Evolutionary conservation across 2,797 vertebrate genomes (phyloP).

Genomic region (Lepus oiostolus): DNA sequence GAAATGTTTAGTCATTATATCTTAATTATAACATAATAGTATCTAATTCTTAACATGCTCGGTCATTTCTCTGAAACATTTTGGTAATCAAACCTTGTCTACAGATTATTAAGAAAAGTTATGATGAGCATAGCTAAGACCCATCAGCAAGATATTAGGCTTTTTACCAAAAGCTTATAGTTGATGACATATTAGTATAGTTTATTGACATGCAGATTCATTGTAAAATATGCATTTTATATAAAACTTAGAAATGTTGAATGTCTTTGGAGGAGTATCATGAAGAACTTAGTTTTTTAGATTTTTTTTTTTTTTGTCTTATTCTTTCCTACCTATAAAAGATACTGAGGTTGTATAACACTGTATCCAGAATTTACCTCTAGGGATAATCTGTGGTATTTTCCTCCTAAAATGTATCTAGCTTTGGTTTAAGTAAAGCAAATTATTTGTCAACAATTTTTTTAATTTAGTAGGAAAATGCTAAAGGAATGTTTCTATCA

Average conservation of each 20-base stretch:
- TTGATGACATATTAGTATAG: slow-evolving; percentile 10
- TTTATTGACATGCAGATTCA: slow-evolving; percentile 29
- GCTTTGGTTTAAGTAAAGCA: slow-evolving; percentile 9
- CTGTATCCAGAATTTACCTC: background rate
- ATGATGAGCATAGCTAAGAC: background rate
- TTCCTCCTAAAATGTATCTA: background rate
- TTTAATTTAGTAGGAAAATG: slow-evolving; percentile 25
- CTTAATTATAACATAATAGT: background rate
- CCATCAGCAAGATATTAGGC: background rate
- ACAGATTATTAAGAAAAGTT: background rate
- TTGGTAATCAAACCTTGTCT: background rate
- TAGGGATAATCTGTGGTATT: slow-evolving; percentile 1
- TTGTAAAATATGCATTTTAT: slow-evolving; percentile 8
- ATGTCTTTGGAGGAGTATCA: background rate
- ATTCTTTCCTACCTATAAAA: background rate
- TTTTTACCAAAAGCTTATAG: slow-evolving; percentile 4
- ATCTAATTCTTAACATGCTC: slow-evolving; percentile 4
- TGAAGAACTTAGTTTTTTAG: background rate
- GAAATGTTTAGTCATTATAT: background rate
- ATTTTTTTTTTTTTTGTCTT: background rate
- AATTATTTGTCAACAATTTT: background rate
- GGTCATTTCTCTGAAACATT: slow-evolving; percentile 50
- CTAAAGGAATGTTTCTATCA: background rate
- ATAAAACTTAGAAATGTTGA: background rate
- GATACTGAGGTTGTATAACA: background rate